These are phyloP conservation scores for Mylabris sibirica DNA, from an alignment of 2,888 invertebrate genomes.

Conservation along the genomic window DNA sequence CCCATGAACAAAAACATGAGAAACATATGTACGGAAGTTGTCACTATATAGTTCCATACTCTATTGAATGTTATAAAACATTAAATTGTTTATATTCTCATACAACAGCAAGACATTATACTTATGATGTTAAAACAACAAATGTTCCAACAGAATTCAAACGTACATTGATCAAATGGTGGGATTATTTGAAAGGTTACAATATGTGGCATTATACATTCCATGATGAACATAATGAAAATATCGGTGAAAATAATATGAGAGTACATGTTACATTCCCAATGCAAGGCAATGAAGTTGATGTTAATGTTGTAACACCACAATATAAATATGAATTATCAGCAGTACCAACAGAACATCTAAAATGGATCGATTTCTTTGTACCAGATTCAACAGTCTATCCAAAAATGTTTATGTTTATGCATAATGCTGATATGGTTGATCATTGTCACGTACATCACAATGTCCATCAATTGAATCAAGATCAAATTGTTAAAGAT, in stretches of 20 bases:
- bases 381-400: constrained; percentile 33
- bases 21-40: constrained; percentile 43
- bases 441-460: constrained; percentile 50
- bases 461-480: constrained; percentile 42
- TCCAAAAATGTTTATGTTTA: constrained; percentile 37
- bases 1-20: constrained; percentile 52
- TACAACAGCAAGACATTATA: constrained; percentile 56
- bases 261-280: constrained; percentile 47
- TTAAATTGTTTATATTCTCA: constrained; percentile 46
- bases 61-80: constrained; percentile 41
- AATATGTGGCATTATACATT: constrained; percentile 29
- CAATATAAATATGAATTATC: constrained; percentile 43
- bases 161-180: constrained; percentile 26
- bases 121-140: constrained; percentile 46
- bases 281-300: constrained; percentile 39
- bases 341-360: constrained; percentile 39
- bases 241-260: constrained; percentile 43
- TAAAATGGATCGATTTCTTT: constrained; percentile 27
- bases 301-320: constrained; percentile 50
- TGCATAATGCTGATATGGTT: constrained; percentile 43
- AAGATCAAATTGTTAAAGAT: constrained; percentile 41
- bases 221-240: constrained; percentile 34
- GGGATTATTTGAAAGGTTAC: constrained; percentile 34
- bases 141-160: constrained; percentile 49
- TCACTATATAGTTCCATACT: constrained; percentile 41